phyloP scores from a whole-genome alignment of 1,140 invertebrate genomes.

The Kradibia gibbosae region DNA sequence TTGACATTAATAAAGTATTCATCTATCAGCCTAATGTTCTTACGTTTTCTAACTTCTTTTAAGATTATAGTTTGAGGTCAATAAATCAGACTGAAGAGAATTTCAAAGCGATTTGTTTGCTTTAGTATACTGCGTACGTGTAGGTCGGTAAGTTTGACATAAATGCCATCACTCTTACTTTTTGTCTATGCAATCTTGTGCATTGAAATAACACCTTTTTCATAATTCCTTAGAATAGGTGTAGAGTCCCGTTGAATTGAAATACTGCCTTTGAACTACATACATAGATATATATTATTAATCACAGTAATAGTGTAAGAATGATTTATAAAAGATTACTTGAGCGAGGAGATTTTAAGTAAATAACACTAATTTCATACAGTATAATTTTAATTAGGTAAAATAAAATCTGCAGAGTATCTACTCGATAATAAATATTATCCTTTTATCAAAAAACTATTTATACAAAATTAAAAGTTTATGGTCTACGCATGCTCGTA shows the following conservation, averaged over 20 bases:
- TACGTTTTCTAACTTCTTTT: not conserved
- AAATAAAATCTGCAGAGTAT: too few species aligned
- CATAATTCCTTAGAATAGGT: not conserved
- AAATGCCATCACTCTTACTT: constrained; percentile 1
- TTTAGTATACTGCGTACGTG: constrained; percentile 4
- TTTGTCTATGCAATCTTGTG: not conserved
- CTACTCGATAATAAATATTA: too few species aligned
- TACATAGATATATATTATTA: too few species aligned
- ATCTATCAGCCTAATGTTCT: not conserved
- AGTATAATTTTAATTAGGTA: too few species aligned
- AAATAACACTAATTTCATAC: too few species aligned
- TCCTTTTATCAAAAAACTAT: too few species aligned
- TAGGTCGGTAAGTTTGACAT: not conserved
- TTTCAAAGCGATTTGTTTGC: constrained; percentile 28
- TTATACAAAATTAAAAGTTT: too few species aligned
- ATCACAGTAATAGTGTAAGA: too few species aligned
- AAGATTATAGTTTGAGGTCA: constrained; percentile 14
- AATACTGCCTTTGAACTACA: not conserved
- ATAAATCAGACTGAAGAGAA: constrained; percentile 34
- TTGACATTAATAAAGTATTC: constrained; percentile 25
- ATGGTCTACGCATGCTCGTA: too few species aligned
- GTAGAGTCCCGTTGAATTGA: not conserved
- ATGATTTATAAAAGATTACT: too few species aligned
- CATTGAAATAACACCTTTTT: not conserved
- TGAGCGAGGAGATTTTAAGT: too few species aligned